phyloP scores from a whole-genome alignment of 2,797 vertebrate species.

The Gadopsis bispinosus region DNA sequence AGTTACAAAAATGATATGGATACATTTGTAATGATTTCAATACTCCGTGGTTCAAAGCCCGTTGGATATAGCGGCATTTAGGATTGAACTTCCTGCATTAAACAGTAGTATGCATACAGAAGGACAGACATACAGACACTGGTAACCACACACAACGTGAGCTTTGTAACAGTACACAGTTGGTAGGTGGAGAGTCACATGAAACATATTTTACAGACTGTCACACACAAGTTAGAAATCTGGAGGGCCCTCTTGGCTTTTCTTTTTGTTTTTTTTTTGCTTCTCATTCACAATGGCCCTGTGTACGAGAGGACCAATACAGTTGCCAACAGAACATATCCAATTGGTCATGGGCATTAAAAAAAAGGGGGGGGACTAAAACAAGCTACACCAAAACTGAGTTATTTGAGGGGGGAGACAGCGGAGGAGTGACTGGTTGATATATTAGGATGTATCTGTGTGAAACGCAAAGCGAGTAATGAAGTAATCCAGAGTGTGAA shows the following conservation, averaged over 20 bases:
- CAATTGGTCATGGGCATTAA: slow-evolving; percentile 81
- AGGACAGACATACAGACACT: slow-evolving; percentile 12
- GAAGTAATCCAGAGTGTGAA: slow-evolving; percentile 70
- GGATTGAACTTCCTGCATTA: no score
- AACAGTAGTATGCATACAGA: not conserved
- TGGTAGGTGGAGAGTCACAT: slow-evolving; percentile 53
- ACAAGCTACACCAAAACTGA: slow-evolving; percentile 81
- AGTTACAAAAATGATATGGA: not conserved
- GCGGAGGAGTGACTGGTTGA: slow-evolving; percentile 72
- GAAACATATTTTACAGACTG: slow-evolving; percentile 65
- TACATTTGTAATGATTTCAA: not conserved
- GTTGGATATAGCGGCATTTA: fast-evolving
- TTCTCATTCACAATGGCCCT: slow-evolving; percentile 76
- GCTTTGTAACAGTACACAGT: slow-evolving; percentile 12
- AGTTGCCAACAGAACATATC: slow-evolving; percentile 84
- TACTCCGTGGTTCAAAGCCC: not conserved
- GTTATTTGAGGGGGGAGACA: slow-evolving; percentile 62
- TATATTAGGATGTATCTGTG: slow-evolving; percentile 76
- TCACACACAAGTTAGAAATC: slow-evolving; percentile 66
- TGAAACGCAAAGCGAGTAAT: slow-evolving; percentile 79
- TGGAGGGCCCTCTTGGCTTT: slow-evolving; percentile 4
- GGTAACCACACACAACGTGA: slow-evolving; percentile 33
- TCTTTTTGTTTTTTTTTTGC: slow-evolving; percentile 19
- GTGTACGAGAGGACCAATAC: slow-evolving; percentile 70
- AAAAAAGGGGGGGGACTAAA: slow-evolving; percentile 69